phyloP scores from a whole-genome alignment of 1,140 invertebrate species.

The Drosophila nikananu region DNA sequence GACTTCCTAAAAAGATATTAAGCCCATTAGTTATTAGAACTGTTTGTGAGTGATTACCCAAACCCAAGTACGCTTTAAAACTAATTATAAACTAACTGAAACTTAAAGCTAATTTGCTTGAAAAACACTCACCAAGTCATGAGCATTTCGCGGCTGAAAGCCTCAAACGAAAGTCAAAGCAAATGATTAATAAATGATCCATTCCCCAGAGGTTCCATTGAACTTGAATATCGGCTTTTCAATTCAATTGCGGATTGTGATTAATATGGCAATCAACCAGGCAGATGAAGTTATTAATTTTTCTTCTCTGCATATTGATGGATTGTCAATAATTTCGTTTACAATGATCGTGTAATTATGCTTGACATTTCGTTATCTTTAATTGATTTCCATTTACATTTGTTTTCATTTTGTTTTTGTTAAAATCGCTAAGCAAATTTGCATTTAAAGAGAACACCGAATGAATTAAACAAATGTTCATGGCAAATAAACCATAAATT shows the following conservation, averaged over 20 bases:
- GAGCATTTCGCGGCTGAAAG: constrained; percentile 12
- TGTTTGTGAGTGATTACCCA: constrained; percentile 43
- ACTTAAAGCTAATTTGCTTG: constrained; percentile 13
- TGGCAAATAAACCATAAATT: constrained; percentile 73
- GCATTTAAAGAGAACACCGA: constrained; percentile 51
- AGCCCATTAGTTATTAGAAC: constrained; percentile 58
- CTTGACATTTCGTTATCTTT: constrained; percentile 47
- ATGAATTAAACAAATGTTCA: constrained; percentile 62
- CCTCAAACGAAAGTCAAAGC: constrained; percentile 25
- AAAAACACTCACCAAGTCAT: neutral
- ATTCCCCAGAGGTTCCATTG: constrained; percentile 47
- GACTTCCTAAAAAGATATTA: constrained; percentile 23
- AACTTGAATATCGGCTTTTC: constrained; percentile 50
- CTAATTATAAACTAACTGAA: neutral
- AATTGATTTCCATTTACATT: constrained; percentile 41
- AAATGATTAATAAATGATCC: constrained; percentile 40
- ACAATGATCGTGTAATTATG: constrained; percentile 55
- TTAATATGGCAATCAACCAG: constrained; percentile 42
- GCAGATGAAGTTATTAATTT: constrained; percentile 61
- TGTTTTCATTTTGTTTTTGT: constrained; percentile 6
- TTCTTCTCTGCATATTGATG: constrained; percentile 22
- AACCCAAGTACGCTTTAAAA: neutral
- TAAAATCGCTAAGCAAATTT: constrained; percentile 14
- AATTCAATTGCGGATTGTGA: constrained; percentile 46
- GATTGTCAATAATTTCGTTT: constrained; percentile 36